Base-by-base conservation (phyloP, 2,888 invertebrate genomes). In the Thalpophila matura region DNA sequence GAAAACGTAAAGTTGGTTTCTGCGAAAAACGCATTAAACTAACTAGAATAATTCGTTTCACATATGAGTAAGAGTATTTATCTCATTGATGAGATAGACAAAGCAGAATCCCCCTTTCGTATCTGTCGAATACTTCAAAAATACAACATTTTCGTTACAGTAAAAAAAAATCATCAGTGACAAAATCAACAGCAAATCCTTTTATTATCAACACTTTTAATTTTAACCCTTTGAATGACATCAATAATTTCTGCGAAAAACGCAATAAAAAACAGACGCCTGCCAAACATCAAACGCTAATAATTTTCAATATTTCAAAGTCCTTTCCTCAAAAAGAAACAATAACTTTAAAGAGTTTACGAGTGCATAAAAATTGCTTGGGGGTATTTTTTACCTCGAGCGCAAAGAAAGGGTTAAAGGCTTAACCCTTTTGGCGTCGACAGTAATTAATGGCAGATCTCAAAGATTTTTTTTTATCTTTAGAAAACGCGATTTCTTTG, bases 261-360 rank as follows among this genome's bases (percentile, higher is more conserved):
- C 22, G 42, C 60, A 60, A 71, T 67, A 80, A 67, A 54, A 56
- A 75, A 42, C 66, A 76, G 78, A 66, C 70, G 69, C 77, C 79
- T 57, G 81, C 74, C 86, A 84, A 89, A 91, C 90, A 90, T 91
- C 92, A 93, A 93, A 92, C 87, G 86, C 64, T 89, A 90, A 92
- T 91, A 91, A 91, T 89, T 86, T 85, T 85, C 80, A 87, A 93
- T 94, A 92, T 90, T 89, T 94, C 93, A 92, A 90, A 90, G 93
- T 90, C 91, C 77, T 78, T 67, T 85, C 80, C 80, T 84, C 81
- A 86, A 90, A 92, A 90, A 90, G 90, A 92, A 94, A 94, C 93
- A 94, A 94, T 93, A 91, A 91, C 86, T 92, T 88, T 86, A 82
- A 90, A 91, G 88, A 89, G 90, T 89, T 88, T 89, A 85, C 77